These are phyloP conservation scores for Venturia canescens DNA, from an alignment of 1,140 invertebrate species.

Conservation along the genomic window DNA sequence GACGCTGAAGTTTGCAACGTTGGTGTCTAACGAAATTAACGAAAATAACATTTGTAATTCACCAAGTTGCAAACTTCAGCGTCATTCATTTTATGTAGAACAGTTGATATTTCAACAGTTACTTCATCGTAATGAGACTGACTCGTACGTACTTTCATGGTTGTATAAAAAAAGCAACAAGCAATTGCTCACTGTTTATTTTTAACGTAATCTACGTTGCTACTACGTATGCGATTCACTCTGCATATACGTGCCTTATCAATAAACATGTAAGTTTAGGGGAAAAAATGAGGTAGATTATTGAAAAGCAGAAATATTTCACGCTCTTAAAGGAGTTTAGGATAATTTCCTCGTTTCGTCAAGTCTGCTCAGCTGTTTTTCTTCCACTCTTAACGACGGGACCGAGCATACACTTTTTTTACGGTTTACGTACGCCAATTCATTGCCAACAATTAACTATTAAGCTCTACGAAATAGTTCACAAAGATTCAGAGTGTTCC, in stretches of 20 bases:
- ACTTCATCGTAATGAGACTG: slow-evolving; percentile 12
- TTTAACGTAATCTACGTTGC: not conserved
- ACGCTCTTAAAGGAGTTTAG: not conserved
- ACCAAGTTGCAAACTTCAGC: too few species aligned
- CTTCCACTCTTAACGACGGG: not conserved
- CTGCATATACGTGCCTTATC: slow-evolving; percentile 17
- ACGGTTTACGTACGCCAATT: not conserved
- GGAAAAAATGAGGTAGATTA: not conserved
- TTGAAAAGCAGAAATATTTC: not conserved
- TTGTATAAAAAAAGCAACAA: slow-evolving; percentile 14
- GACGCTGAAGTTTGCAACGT: too few species aligned
- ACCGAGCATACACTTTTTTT: slow-evolving; percentile 19
- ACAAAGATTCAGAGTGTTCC: not conserved
- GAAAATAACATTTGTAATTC: not conserved
- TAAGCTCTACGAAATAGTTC: not conserved
- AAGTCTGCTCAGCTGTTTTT: not conserved
- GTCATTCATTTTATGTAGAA: too few species aligned
- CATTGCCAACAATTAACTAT: not conserved
- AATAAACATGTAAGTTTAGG: not conserved
- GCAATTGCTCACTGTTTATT: not conserved
- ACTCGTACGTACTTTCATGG: not conserved
- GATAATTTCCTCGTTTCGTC: not conserved
- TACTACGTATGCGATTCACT: not conserved
- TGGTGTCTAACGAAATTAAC: not conserved
- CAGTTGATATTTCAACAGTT: not conserved